These are phyloP conservation scores for Illadopsis cleaveri DNA, from an alignment of 2,113 vertebrate species.

Conservation along the genomic window DNA sequence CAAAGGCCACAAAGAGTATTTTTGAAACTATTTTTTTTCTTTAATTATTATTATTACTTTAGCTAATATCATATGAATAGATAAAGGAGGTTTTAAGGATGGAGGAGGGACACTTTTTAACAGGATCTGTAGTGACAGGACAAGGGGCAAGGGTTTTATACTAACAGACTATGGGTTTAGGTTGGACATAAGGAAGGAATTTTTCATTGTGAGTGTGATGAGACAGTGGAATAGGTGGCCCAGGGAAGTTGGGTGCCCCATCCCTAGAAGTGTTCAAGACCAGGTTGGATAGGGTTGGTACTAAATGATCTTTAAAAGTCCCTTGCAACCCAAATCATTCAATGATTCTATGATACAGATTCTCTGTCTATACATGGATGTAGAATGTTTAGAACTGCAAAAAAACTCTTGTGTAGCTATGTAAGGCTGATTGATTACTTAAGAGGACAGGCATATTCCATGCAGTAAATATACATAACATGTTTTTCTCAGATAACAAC, in stretches of 20 bases:
- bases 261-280: neutral
- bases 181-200: neutral
- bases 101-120: neutral
- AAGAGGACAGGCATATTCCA: neutral
- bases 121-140: neutral
- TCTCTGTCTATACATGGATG: neutral
- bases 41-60: neutral
- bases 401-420: neutral
- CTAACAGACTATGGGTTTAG: neutral
- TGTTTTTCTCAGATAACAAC: neutral
- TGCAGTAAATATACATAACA: neutral
- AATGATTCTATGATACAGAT: neutral
- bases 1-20: neutral
- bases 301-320: neutral
- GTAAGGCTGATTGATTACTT: neutral
- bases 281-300: neutral
- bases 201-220: neutral
- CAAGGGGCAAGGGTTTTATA: neutral
- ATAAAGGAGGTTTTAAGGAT: neutral
- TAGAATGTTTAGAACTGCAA: neutral
- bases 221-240: neutral
- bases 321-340: rapidly evolving
- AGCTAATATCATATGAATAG: neutral
- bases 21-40: neutral
- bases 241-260: neutral